phyloP scores from a whole-genome alignment of 2,797 vertebrate species.

The Malacoctenus gilli region DNA sequence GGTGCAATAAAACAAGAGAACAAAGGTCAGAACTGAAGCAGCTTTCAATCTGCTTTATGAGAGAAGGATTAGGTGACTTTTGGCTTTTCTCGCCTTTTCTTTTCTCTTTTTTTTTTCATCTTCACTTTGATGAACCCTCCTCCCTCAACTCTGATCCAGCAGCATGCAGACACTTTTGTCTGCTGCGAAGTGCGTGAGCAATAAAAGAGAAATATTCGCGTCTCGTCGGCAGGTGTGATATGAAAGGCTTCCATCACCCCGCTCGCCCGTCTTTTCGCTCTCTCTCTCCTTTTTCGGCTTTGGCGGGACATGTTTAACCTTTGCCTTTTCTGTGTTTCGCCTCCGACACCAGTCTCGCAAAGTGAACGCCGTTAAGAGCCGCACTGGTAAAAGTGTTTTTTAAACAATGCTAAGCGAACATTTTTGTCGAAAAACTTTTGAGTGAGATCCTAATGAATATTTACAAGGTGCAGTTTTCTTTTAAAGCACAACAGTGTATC shows the following conservation, averaged over 20 bases:
- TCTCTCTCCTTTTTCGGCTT: conserved; percentile 5
- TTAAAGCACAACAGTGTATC: not conserved
- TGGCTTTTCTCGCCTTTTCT: conserved; percentile 34
- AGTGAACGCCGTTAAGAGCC: conserved; percentile 20
- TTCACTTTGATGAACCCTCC: conserved; percentile 10
- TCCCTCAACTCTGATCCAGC: conserved; percentile 43
- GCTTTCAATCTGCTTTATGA: conserved; percentile 35
- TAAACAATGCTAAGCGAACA: conserved; percentile 7
- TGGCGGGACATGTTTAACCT: conserved; percentile 31
- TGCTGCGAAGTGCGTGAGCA: conserved; percentile 26
- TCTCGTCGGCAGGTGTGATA: conserved; percentile 45
- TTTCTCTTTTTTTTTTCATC: not conserved
- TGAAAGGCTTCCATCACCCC: conserved; percentile 29
- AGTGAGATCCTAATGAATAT: no score
- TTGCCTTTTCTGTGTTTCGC: conserved; percentile 41
- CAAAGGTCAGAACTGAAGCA: conserved; percentile 17
- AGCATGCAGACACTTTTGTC: conserved; percentile 33
- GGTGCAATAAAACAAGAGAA: conserved; percentile 27
- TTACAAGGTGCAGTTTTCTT: not conserved
- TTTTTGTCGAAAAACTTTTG: conserved; percentile 2
- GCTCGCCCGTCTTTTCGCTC: not conserved
- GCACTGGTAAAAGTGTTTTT: conserved; percentile 14
- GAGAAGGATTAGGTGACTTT: conserved; percentile 47
- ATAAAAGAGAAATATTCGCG: conserved; percentile 47
- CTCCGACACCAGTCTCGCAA: conserved; percentile 25